Evolutionary conservation across 2,888 invertebrate species (phyloP).

Genomic region (Erebia epiphron): DNA sequence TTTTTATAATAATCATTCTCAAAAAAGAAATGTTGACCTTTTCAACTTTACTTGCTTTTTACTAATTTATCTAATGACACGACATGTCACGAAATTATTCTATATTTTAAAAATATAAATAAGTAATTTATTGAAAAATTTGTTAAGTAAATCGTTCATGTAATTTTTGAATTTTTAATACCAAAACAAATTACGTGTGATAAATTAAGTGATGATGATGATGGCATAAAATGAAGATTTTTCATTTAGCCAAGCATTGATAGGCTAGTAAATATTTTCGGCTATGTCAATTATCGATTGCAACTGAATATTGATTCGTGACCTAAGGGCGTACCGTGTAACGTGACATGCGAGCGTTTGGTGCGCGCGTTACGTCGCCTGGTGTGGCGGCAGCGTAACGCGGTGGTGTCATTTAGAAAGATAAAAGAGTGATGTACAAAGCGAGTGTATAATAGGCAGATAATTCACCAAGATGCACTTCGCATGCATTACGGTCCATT

Average conservation of each 20-base stretch:
- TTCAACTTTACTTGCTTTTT: not conserved
- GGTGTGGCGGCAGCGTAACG: conserved; percentile 53
- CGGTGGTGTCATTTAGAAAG: conserved; percentile 58
- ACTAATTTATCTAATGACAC: not conserved
- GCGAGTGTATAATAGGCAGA: conserved; percentile 79
- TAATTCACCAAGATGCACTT: conserved; percentile 68
- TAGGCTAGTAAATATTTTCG: conserved; percentile 17
- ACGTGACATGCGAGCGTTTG: not conserved
- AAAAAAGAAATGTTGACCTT: not conserved
- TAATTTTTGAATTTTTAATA: not conserved
- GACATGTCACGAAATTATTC: not conserved
- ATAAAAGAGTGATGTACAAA: conserved; percentile 70
- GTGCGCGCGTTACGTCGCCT: conserved; percentile 48
- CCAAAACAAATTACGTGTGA: too few species aligned
- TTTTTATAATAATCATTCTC: not conserved
- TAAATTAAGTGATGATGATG: too few species aligned
- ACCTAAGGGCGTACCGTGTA: not conserved
- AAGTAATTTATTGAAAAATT: not conserved
- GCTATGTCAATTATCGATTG: not conserved
- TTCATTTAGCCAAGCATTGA: not conserved
- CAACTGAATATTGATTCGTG: not conserved
- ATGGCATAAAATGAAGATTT: not conserved
- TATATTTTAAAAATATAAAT: not conserved
- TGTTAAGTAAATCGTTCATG: not conserved
- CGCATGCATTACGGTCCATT: conserved; percentile 72